Evolutionary conservation across 2,113 vertebrate species (phyloP), one percentile per base, ranked within the genome.

Genomic region (Oncorhynchus keta): DNA sequence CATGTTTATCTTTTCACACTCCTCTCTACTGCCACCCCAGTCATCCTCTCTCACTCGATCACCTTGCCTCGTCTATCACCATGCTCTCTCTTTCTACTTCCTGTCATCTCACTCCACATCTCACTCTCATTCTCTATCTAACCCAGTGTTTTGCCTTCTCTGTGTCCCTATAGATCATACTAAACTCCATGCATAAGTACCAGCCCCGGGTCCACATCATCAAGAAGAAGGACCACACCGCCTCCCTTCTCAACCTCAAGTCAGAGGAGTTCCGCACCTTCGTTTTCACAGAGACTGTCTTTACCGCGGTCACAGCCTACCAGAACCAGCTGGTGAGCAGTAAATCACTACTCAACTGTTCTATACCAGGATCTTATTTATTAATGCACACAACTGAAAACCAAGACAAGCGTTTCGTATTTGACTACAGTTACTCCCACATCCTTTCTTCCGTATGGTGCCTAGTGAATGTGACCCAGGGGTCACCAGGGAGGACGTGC

Each of bases 141-240:
- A n/a, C 30, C 28, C 12, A 32, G 65, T 30, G 26, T 30, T 26
- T 67, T 67, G 55, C 24, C 62, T 30, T 55, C 26, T 76, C 55
- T 62, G 32, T 82, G 12, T 75, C 79, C 28, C 5, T 55, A 55
- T 86, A 99, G 97, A 99, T 99, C 51, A 99, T 99, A 87, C 90
- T 99, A 74, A 99, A 99, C 91, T 99, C 98, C 45, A 99, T 99
- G 98, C 98, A 99, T 88, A 99, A 99, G 87, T 99, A 99, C 89
- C 98, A 99, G 91, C 98, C 98, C 0, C 90, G 98, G n/a, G 97
- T 98, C 5, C 98, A 99, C 89, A 98, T 99, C 86, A 99, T 99
- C 81, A 99, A 99, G 92, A 99, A 99, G 94, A 99, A 99, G 81
- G 97, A 99, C 77, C 98, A 99, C 90, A 99, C 97, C 0, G 98